Conservation (phyloP, 2,113 vertebrate genomes). For the Setophaga petechia region DNA sequence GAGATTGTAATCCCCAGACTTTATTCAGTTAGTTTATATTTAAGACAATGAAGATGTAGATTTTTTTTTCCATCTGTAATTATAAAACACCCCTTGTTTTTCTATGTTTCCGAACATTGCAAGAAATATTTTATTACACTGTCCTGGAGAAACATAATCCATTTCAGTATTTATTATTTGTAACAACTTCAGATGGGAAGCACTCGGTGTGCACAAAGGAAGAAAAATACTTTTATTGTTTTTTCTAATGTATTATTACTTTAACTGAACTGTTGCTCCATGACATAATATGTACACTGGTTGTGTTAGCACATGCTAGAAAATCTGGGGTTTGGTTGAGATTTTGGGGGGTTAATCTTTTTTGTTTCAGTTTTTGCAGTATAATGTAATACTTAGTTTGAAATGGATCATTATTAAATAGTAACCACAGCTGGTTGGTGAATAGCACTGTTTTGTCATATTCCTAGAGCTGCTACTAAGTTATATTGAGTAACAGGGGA, state of each 20-base stretch:
- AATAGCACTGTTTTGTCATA: neutral
- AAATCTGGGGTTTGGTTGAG: neutral
- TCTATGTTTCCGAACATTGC: neutral
- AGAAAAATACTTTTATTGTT: slow-evolving; percentile 27
- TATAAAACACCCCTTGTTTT: neutral
- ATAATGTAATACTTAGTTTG: neutral
- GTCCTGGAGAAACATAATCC: neutral
- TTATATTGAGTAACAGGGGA: neutral
- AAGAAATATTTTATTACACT: neutral
- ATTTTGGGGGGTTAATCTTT: neutral
- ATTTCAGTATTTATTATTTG: slow-evolving; percentile 41
- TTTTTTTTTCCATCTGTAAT: neutral
- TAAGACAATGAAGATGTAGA: slow-evolving; percentile 72
- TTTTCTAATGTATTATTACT: slow-evolving; percentile 47
- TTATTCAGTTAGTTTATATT: slow-evolving; percentile 34
- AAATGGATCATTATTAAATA: neutral
- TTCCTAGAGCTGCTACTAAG: neutral
- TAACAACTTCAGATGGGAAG: slow-evolving; percentile 61
- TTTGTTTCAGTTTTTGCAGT: neutral
- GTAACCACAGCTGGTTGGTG: neutral
- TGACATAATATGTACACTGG: slow-evolving; percentile 9
- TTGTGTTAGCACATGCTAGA: slow-evolving; percentile 18
- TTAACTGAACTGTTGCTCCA: slow-evolving; percentile 6
- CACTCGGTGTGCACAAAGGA: slow-evolving; percentile 78
- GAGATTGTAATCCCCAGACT: neutral